phyloP scores from a whole-genome alignment of 2,888 invertebrate species.

The Notodonta ziczac region DNA sequence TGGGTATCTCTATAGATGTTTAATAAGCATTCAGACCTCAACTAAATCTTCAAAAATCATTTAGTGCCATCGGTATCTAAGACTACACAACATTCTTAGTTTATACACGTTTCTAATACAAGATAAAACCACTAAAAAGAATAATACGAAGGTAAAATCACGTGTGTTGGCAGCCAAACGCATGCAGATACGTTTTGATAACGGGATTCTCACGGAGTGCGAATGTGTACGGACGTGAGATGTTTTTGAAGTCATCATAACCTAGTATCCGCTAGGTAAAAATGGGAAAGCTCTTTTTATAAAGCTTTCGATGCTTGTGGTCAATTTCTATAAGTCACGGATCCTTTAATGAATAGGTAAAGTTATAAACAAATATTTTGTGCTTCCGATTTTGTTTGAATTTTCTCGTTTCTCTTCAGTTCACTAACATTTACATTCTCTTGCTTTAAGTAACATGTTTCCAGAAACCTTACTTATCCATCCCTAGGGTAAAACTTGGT shows the following conservation, averaged over 20 bases:
- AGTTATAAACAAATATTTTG: no score
- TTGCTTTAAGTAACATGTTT: no score
- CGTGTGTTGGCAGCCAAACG: constrained; percentile 50
- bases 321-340: background rate
- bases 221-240: constrained; percentile 58
- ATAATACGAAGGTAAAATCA: constrained; percentile 39
- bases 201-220: constrained; percentile 54
- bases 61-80: background rate
- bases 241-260: constrained; percentile 50
- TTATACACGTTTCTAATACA: constrained; percentile 4
- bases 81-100: background rate
- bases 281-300: constrained; percentile 28
- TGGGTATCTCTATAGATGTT: background rate
- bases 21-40: background rate
- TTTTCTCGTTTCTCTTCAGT: no score
- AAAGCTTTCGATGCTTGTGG: constrained; percentile 19
- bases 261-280: constrained; percentile 34
- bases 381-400: no score
- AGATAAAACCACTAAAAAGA: constrained; percentile 27
- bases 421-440: no score
- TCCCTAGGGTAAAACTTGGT: no score
- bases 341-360: background rate
- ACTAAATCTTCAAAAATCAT: background rate
- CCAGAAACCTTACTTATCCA: no score
- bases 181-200: constrained; percentile 59